Conservation (phyloP, 2,113 vertebrate genomes). For the Zeus faber region DNA sequence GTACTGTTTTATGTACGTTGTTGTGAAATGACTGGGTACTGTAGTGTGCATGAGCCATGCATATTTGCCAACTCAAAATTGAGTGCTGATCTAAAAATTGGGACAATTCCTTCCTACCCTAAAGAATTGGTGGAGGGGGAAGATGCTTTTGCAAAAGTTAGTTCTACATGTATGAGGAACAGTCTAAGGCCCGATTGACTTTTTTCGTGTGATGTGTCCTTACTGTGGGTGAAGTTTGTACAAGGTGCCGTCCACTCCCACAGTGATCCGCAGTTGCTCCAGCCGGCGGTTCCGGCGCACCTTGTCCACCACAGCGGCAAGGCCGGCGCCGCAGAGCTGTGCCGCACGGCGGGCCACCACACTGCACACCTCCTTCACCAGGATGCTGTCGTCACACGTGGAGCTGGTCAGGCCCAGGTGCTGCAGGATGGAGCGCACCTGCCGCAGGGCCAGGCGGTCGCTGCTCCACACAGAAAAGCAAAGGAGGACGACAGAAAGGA, state of each 20-base stretch:
- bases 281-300: conserved; percentile 89
- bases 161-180: too few species aligned
- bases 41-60: too few species aligned
- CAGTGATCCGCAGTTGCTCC: conserved; percentile 82
- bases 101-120: too few species aligned
- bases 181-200: too few species aligned
- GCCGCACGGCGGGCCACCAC: conserved; percentile 86
- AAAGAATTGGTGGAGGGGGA: too few species aligned
- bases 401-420: conserved; percentile 88
- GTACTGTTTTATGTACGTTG: too few species aligned
- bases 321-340: conserved; percentile 89
- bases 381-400: conserved; percentile 93
- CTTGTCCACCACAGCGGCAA: conserved; percentile 92
- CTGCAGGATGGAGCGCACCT: conserved; percentile 91
- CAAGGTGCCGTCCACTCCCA: conserved; percentile 93
- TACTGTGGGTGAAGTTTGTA: conserved; percentile 98
- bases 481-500: neutral
- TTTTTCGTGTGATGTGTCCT: too few species aligned
- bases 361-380: conserved; percentile 93
- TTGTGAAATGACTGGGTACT: too few species aligned
- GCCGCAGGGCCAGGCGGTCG: conserved; percentile 90
- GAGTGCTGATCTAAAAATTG: too few species aligned
- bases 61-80: too few species aligned
- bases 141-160: too few species aligned
- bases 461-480: conserved; percentile 56